Evolutionary conservation across 1,140 invertebrate genomes (phyloP).

Genomic region (Anastrepha ludens): DNA sequence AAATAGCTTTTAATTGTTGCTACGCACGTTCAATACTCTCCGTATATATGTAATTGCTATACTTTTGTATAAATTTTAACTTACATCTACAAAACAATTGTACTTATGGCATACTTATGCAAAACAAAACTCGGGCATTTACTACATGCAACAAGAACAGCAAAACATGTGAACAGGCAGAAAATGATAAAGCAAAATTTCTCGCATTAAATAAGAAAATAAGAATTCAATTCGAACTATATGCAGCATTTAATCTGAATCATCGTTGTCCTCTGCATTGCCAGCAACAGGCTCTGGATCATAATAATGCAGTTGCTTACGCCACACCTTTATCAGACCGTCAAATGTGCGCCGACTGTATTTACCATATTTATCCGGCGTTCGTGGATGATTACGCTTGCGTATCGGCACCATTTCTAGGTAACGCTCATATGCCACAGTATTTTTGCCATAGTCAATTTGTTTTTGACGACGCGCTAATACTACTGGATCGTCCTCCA

Average conservation of each 20-base stretch:
- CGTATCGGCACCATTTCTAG: constrained; percentile 79
- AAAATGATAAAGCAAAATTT: neutral
- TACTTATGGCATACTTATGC: neutral
- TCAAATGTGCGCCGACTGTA: constrained; percentile 95
- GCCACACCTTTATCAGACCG: constrained; percentile 89
- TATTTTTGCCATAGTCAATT: constrained; percentile 97
- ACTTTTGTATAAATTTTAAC: constrained; percentile 56
- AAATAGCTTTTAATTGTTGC: too few relatives aligned
- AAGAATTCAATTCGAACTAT: neutral
- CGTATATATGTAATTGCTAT: too few relatives aligned
- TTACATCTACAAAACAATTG: constrained; percentile 17
- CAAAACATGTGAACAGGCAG: neutral
- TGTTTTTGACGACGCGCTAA: constrained; percentile 90
- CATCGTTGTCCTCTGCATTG: constrained; percentile 2
- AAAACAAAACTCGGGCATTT: constrained; percentile 17
- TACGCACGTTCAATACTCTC: too few relatives aligned
- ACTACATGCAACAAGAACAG: neutral
- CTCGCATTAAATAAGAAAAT: too few relatives aligned
- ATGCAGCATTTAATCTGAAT: neutral
- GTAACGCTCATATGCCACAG: constrained; percentile 90
- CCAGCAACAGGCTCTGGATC: constrained; percentile 76
- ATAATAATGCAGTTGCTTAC: constrained; percentile 88
- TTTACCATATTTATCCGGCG: constrained; percentile 89
- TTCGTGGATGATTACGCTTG: constrained; percentile 86
- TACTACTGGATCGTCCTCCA: constrained; percentile 84